Base-by-base conservation (phyloP, 2,888 invertebrate species). In the Thysanoteuthis rhombus region DNA sequence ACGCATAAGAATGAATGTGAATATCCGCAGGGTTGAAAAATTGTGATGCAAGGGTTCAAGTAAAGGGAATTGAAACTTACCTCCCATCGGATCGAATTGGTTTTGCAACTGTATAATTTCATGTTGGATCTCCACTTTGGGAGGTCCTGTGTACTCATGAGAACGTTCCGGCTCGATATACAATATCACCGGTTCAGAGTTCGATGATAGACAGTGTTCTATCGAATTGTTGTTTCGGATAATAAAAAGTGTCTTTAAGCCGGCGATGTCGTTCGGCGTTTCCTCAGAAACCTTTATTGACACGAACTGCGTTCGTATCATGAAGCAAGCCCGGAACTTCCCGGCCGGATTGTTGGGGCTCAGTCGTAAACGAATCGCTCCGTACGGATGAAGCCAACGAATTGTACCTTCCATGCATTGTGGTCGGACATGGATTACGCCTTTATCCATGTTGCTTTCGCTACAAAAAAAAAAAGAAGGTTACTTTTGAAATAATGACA, bases 371-470 rank as follows among this genome's bases (percentile, higher is more conserved):
- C 95, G 94, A n/a, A 96, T 94, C 0, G 95, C 95, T 32, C 95
- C 95, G 42, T 94, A 95, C 22, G 95, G 95, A 93, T 95, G 95
- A 92, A 94, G 94, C 96, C 96, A 96, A 89, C 94, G 95, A 92
- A 96, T 94, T n/a, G 94, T 94, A 16, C 96, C 96, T 92, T 95
- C 95, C 16, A 94, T 93, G 93, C 96, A 96, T 22, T 94, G 89
- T 91, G 95, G 94, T 6, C 94, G 94, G 39, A 95, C 93, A 89
- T 94, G 94, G 40, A 94, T 94, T 4, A 96, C 95, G 8, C 95
- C 95, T 47, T 93, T 92, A 32, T 93, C 93, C 36, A 93, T 94
- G 36, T 92, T 93, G 90, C 93, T 93, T 39, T 94, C 95, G 94
- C 95, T 96, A 95, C 89, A 95, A 94, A 94, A 94, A 94, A 94